These are phyloP conservation scores for Pseudopodoces humilis DNA, from an alignment of 2,113 vertebrate genomes.

Conservation along the genomic window DNA sequence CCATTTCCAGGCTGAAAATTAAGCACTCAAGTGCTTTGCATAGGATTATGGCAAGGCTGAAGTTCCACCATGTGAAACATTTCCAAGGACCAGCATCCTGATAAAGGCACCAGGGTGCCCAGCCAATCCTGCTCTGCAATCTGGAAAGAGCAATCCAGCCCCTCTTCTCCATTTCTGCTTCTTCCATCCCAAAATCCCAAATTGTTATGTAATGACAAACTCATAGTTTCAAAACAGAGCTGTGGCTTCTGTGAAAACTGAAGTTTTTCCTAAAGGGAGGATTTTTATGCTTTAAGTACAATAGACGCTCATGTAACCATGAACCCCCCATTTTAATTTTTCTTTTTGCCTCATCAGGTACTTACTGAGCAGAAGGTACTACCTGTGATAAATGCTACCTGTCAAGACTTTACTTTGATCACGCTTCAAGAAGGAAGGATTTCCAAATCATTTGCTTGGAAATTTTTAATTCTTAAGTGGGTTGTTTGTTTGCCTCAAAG, in stretches of 20 bases:
- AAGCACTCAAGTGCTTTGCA: constrained; percentile 19
- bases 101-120: background rate
- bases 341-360: constrained; percentile 33
- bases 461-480: constrained; percentile 62
- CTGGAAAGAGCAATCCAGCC: background rate
- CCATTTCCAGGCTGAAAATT: constrained; percentile 39
- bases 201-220: background rate
- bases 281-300: background rate
- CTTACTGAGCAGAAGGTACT: constrained; percentile 47
- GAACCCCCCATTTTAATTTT: constrained; percentile 19
- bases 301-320: background rate
- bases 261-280: background rate
- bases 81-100: background rate
- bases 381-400: constrained; percentile 64
- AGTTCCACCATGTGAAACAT: background rate
- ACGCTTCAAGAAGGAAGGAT: constrained; percentile 43
- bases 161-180: background rate
- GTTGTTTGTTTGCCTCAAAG: constrained; percentile 69
- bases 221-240: background rate
- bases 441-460: constrained; percentile 66
- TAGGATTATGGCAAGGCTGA: background rate
- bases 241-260: background rate
- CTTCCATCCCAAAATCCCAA: background rate
- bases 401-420: constrained; percentile 61
- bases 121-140: background rate